Percentiles rank a stretch among this genome's conserved stretches.
Evolutionary conservation across 2,113 vertebrate species (phyloP).

Genomic region (Antechinus stuartii): DNA sequence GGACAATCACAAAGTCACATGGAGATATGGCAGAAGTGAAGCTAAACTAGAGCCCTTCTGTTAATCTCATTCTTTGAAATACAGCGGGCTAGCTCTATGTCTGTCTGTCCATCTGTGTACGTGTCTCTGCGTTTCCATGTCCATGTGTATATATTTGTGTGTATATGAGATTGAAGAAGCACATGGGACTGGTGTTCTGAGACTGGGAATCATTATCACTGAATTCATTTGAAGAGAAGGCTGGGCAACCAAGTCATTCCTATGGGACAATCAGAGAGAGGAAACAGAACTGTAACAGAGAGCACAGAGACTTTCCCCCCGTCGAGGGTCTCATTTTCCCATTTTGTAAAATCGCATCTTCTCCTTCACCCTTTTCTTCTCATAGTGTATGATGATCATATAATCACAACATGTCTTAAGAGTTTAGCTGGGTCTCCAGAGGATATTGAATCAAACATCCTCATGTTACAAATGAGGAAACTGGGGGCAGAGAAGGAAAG

Average conservation of each 20-base stretch:
- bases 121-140: background rate
- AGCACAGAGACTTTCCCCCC: background rate
- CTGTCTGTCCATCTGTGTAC: background rate
- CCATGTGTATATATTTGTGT: background rate
- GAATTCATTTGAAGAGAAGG: background rate
- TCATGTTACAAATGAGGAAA: background rate
- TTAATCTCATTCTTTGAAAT: background rate
- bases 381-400: background rate
- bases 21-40: background rate
- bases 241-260: background rate
- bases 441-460: background rate
- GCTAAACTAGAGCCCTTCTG: background rate
- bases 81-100: background rate
- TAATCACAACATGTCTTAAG: background rate
- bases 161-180: background rate
- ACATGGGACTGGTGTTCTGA: background rate
- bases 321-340: background rate
- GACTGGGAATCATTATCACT: background rate
- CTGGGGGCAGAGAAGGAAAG: background rate
- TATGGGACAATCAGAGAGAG: background rate
- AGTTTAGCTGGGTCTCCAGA: background rate
- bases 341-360: background rate
- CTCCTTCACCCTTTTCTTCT: background rate
- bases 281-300: background rate
- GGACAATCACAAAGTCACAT: background rate